Base-by-base conservation (phyloP, 2,113 vertebrate species). In the Dicerorhinus sumatrensis region DNA sequence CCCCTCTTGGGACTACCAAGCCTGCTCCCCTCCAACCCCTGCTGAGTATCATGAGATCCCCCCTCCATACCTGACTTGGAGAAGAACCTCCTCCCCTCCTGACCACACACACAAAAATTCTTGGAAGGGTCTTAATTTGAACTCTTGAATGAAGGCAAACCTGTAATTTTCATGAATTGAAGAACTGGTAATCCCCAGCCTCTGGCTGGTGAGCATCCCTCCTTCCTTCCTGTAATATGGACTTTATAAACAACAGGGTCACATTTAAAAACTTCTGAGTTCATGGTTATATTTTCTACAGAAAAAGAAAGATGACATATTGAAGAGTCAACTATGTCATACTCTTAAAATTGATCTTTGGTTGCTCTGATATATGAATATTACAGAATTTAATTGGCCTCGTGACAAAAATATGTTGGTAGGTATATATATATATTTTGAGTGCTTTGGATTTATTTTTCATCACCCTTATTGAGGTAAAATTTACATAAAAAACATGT, bases 121-220 rank as follows among this genome's bases (percentile, higher is more conserved):
- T 97, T 93, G 86, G 92, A 94, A 93, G 95, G 69, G 69, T 80
- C 95, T 92, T 95, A 92, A 97, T 92, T 97, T 96, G 92, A 94
- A 96, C 89, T 86, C 65, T 48, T 80, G 82, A 56, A 80, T 77
- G 76, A 63, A 79, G 88, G 70, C 80, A 95, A 95, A 91, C 93
- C 94, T 96, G n/a, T 94, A 90, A 97, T 98, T 98, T 97, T 96
- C 91, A 46, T 48, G 94, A 97, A 86, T 96, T 96, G 86, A 96
- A 91, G 90, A 95, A 83, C 85, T 95, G 86, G 82, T 92, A 70
- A 76, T 94, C 89, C 92, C 85, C 36, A 87, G 39, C 87, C 83
- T 54, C 86, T 89, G 62, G 72, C 75, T 51, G 20, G 65, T 27
- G 20, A 82, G 31, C 8, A 58, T 21, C 8, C 80, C 39, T 56